Evolutionary conservation across 2,113 vertebrate genomes (phyloP), one percentile per base, ranked within the genome.

Genomic region (Lagopus leucura): DNA sequence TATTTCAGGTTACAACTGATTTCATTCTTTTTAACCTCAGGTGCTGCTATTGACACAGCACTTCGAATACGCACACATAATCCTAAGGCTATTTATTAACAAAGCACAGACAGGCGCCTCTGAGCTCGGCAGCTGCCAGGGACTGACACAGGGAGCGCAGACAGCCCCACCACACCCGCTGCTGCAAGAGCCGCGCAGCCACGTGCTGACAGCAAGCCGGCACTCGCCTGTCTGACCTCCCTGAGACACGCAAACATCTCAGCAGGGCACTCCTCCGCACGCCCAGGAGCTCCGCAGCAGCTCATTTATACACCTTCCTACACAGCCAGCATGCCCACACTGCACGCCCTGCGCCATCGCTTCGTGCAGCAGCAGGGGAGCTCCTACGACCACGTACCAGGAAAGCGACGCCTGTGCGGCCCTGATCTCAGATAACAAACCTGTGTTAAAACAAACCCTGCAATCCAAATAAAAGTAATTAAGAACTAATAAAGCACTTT

Each of bases 111-210:
- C 11, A 7, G 2, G 34, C 12, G 25, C 84, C 15, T 0, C 50
- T 21, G 2, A 65, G 63, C 63, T 85, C 0, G 0, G 63, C 3
- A 77, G 57, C 24, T 89, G 32, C 2, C 81, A 84, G 81, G 38
- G 21, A 60, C 45, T 8, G 20, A 74, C 47, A 43, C 11, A 93
- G 42, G 6, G 8, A 11, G 13, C 67, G n/a, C 83, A 64, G 73
- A 75, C 57, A 73, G 24, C 24, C 30, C 36, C 42, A 10, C 54
- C 94, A 88, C 91, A 89, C 95, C 94, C 85, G 75, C 42, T 28
- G 79, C 40, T 76, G 78, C 92, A 89, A 85, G 54, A 70, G 40
- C 43, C 36, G 48, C 1, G n/a, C 63, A 91, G 82, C 66, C 42
- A 64, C 61, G 45, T 8, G 38, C 32, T 76, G 63, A 69, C 71